Base-by-base conservation (phyloP, 2,797 vertebrate genomes). In the Gymnodraco acuticeps region DNA sequence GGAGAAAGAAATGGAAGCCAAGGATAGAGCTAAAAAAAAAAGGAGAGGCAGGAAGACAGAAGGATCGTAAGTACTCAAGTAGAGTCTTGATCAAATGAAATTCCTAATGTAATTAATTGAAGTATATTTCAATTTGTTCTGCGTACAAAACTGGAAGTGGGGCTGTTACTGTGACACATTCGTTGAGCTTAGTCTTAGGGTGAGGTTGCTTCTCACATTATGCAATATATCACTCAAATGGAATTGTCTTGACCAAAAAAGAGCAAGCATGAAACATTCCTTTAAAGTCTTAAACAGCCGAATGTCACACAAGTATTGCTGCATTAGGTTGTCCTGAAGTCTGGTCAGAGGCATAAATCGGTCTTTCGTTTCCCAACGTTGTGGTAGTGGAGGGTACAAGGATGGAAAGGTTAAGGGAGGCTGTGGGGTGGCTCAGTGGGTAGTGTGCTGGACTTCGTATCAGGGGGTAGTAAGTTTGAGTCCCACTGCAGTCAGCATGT, bases 1-100 rank as follows among this genome's bases (percentile, higher is more conserved):
- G 56, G 51, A 75, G 50, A 58, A 46, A 72, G 45, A 20, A 66
- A 9, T 51, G 66, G 64, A 74, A 56, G 47, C 66, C 73, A 74
- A 27, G 50, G 56, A 51, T 10, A 27, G 56, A 59, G 43, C 10
- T 58, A 20, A 58, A 65, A 53, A 75, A 41, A 75, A 41, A 66
- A 45, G 7, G 9, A 9, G 33, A 55, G 14, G 59, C 17, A 80
- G 27, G 68, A 20, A 53, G 55, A 82, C 6, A 51, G 48, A 61
- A 62, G 63, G 68, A 47, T 19, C 70, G 14, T 17, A 51, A 33
- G n/a, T 12, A 20, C 12, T 59, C 3, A 0, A 56, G 45, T 9
- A 20, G n/a, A 64, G 33, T 65, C 16, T 47, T 7, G 41, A 75
- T 61, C 17, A 56, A 73, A 60, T 27, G 0, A 43, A 54, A 64